Evolutionary conservation across 2,888 invertebrate species (phyloP).

Genomic region (Drosophila anomelani): DNA sequence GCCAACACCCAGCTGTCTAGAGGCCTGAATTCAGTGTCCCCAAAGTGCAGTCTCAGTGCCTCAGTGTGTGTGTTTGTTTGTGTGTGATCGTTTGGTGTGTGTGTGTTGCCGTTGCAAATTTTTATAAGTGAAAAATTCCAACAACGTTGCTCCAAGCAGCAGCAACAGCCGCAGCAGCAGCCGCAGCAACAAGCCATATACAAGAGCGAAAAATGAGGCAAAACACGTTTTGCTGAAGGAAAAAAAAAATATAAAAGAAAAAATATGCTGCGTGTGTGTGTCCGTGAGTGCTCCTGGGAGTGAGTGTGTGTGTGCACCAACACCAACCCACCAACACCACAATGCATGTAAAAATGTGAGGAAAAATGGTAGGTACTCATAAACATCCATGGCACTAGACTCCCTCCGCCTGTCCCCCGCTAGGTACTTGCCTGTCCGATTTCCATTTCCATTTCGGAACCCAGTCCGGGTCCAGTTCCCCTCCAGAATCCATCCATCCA

Average conservation of each 20-base stretch:
- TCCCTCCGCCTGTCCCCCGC: background rate
- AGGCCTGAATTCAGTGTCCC: slow-evolving; percentile 12
- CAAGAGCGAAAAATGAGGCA: slow-evolving; percentile 75
- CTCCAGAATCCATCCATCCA: background rate
- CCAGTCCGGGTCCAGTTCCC: background rate
- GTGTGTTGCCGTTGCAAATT: slow-evolving; percentile 64
- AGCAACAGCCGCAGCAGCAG: slow-evolving; percentile 35
- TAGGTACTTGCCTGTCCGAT: slow-evolving; percentile 4
- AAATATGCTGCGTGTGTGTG: slow-evolving; percentile 71
- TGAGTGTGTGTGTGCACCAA: slow-evolving; percentile 16
- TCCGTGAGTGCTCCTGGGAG: slow-evolving; percentile 45
- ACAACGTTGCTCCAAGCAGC: slow-evolving; percentile 67
- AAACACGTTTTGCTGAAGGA: slow-evolving; percentile 74
- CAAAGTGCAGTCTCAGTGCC: slow-evolving; percentile 22
- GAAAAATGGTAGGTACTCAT: slow-evolving; percentile 59
- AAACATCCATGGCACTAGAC: slow-evolving; percentile 26
- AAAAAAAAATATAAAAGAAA: slow-evolving; percentile 49
- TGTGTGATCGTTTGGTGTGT: slow-evolving; percentile 31
- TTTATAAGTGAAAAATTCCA: slow-evolving; percentile 80
- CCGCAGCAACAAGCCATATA: slow-evolving; percentile 54
- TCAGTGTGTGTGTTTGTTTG: slow-evolving; percentile 16
- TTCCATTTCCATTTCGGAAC: slow-evolving; percentile 18
- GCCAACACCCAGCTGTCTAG: slow-evolving; percentile 7
- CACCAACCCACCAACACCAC: slow-evolving; percentile 48
- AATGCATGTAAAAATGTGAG: slow-evolving; percentile 65